Base-by-base conservation (phyloP, 2,888 invertebrate genomes). In the Artemia sinica region DNA sequence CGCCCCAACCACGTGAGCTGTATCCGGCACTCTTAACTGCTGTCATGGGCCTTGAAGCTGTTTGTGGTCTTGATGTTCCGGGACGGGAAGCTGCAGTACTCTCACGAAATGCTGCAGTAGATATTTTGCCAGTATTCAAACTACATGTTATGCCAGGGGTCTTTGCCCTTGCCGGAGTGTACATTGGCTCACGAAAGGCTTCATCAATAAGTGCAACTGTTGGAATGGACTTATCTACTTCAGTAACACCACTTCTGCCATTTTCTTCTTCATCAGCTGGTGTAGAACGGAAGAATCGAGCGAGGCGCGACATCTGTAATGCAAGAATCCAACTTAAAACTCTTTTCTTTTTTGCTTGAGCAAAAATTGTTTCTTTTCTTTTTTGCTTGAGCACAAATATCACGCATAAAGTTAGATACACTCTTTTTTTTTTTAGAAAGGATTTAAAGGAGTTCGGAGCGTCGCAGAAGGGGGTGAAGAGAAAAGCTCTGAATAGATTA, bases 1-100 rank as follows among this genome's bases (percentile, higher is more conserved):
- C 58, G 28, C 49, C 41, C 49, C 50, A 67, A 50, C 67, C 49
- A 48, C 28, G 13, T 28, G 93, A 91, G 7, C 91, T 91, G 78
- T 92, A 98, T 1, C 98, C 98, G 49, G 93, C 96, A 10, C 93
- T 96, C 70, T 93, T 83, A 58, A 97, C 91, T 2, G 97, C 96
- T 5, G 98, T 98, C 83, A 97, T 94, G 0, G 98, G 97, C 70
- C 98, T 76, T 41, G 79, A 80, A 12, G 76, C 75, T 67, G 74
- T 75, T 49, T 51, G 72, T 71, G 67, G 74, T 72, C 41, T 73
- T 72, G 14, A 74, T 72, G 18, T 73, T 71, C 14, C 72, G 72
- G 11, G 11, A 28, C 63, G 63, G 11, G 14, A n/a, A 58, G 11
- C 63, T 28, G 14, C 63, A 18, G 63, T 58, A 18, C 63, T 28